Conservation (phyloP, 1,140 invertebrate genomes). For the Amyelois transitella region DNA sequence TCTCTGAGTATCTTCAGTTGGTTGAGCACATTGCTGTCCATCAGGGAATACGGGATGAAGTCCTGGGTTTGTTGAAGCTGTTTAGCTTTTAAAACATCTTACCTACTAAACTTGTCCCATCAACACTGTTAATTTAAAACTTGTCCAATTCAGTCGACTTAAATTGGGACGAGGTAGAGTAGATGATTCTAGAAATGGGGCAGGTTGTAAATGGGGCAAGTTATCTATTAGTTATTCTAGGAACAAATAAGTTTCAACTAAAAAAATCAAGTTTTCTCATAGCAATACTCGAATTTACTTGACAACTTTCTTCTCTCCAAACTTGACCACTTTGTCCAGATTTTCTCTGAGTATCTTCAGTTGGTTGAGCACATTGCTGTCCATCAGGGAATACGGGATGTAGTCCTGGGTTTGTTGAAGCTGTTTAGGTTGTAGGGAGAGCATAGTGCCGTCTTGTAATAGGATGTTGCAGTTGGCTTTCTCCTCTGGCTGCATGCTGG, state of each 20-base stretch:
- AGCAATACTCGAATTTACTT: slow-evolving; percentile 10
- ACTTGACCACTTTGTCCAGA: slow-evolving; percentile 72
- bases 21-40: slow-evolving; percentile 68
- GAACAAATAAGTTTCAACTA: not conserved
- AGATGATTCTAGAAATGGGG: no score
- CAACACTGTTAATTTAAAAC: no score
- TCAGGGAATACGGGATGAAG: slow-evolving; percentile 65
- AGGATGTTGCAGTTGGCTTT: slow-evolving; percentile 79
- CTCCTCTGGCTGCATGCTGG: slow-evolving; percentile 61
- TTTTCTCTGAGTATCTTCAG: slow-evolving; percentile 75
- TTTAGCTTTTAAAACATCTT: no score
- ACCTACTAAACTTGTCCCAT: no score
- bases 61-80: slow-evolving; percentile 74
- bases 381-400: slow-evolving; percentile 72
- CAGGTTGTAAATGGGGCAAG: no score
- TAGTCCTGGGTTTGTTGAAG: slow-evolving; percentile 72
- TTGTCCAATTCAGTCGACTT: no score
- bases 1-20: slow-evolving; percentile 76
- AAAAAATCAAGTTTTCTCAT: not conserved
- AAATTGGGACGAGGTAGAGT: no score
- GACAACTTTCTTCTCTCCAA: slow-evolving; percentile 40
- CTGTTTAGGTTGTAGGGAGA: slow-evolving; percentile 77
- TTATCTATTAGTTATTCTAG: no score
- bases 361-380: slow-evolving; percentile 69
- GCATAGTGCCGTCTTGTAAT: slow-evolving; percentile 75